Evolutionary conservation across 2,113 vertebrate species (phyloP).

Genomic region (Chelonoidis abingdonii): DNA sequence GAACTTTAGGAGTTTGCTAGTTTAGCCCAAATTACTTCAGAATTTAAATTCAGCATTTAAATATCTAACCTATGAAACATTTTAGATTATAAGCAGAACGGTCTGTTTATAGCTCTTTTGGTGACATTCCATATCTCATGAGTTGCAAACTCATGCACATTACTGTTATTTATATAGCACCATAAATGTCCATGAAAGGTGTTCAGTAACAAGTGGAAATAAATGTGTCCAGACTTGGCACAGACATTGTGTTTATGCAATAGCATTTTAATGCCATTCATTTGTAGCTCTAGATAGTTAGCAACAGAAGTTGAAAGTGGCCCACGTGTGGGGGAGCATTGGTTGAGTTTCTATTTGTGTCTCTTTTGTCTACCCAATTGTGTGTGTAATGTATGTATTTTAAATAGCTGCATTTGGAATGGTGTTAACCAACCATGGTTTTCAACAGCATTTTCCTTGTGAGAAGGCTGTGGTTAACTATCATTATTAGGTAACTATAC

Average conservation of each 20-base stretch:
- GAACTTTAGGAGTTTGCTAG: neutral
- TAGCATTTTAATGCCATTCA: neutral
- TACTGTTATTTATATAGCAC: neutral
- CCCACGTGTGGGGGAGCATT: neutral
- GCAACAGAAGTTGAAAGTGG: neutral
- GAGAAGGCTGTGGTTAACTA: neutral
- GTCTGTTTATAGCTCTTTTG: neutral
- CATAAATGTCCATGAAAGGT: rapidly evolving
- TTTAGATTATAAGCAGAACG: neutral
- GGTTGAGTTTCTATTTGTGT: neutral
- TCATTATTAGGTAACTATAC: neutral
- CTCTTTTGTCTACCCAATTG: neutral
- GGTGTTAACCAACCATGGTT: neutral
- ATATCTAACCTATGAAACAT: neutral
- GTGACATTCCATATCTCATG: neutral
- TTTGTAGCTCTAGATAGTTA: neutral
- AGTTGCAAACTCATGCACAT: neutral
- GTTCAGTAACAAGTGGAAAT: neutral
- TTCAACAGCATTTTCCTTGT: neutral
- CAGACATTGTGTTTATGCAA: neutral
- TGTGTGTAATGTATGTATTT: neutral
- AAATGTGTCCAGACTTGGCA: neutral
- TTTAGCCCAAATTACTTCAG: neutral
- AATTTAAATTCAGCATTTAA: neutral
- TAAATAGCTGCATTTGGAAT: neutral